Evolutionary conservation across 2,113 vertebrate genomes (phyloP).

Genomic region (Junco hyemalis): DNA sequence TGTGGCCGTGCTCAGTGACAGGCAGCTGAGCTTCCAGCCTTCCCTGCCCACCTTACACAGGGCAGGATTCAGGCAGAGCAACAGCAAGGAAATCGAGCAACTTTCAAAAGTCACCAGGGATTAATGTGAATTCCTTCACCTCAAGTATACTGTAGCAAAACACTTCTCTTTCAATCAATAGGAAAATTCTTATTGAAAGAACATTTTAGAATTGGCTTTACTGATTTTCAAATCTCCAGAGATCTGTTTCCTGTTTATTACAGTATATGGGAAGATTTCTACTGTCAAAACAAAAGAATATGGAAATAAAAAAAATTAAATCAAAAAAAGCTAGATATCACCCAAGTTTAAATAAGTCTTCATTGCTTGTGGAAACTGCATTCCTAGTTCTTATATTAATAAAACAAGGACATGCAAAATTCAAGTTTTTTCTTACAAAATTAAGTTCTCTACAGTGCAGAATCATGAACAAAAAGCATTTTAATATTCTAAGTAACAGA

Average conservation of each 20-base stretch:
- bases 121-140: not conserved
- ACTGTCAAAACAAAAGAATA: not conserved
- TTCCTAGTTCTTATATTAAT: not conserved
- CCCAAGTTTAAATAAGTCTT: not conserved
- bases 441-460: not conserved
- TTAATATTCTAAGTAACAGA: not conserved
- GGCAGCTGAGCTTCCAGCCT: not conserved
- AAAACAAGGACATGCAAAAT: not conserved
- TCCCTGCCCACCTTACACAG: not conserved
- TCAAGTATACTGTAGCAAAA: not conserved
- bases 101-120: not conserved
- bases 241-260: not conserved
- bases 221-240: not conserved
- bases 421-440: not conserved
- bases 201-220: not conserved
- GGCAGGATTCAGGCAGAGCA: not conserved
- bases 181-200: not conserved
- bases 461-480: not conserved
- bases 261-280: not conserved
- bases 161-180: not conserved
- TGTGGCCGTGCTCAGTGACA: not conserved
- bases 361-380: not conserved
- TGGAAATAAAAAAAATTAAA: not conserved
- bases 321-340: accelerated
- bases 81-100: not conserved